phyloP scores from a whole-genome alignment of 2,113 vertebrate genomes.

The Neodon shergylaensis region DNA sequence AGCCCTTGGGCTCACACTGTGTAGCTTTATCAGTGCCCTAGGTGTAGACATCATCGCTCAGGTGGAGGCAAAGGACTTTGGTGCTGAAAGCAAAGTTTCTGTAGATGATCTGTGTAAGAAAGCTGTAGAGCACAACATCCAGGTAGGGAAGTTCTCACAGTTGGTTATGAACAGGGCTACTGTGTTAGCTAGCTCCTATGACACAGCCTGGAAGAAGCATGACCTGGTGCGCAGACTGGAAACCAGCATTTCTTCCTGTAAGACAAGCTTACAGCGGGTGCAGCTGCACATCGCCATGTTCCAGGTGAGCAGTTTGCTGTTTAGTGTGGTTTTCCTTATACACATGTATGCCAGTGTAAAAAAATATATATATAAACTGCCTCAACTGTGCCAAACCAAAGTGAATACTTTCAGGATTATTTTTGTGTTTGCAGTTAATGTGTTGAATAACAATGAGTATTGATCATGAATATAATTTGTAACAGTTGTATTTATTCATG shows the following conservation, averaged over 20 bases:
- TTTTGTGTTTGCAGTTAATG: not conserved
- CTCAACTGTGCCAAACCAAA: not conserved
- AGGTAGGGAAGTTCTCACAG: conserved; percentile 92
- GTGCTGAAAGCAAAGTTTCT: conserved; percentile 96
- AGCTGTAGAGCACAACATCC: conserved; percentile 95
- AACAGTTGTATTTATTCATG: not conserved
- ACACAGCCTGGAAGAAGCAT: conserved; percentile 98
- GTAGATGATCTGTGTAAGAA: conserved; percentile 98
- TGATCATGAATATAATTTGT: not conserved
- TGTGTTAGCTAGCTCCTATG: conserved; percentile 95
- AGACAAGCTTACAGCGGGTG: conserved; percentile 95
- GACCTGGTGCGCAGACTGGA: conserved; percentile 95
- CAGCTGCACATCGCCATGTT: conserved; percentile 98
- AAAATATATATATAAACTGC: not conserved
- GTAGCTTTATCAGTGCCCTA: conserved; percentile 95
- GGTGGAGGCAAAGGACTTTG: conserved; percentile 98
- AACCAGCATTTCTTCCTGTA: conserved; percentile 92
- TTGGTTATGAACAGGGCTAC: conserved; percentile 95
- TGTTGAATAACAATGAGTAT: not conserved
- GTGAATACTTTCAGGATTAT: not conserved
- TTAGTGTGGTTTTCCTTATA: not conserved
- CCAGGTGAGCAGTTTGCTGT: conserved; percentile 87
- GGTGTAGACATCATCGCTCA: conserved; percentile 95
- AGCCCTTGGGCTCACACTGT: conserved; percentile 93
- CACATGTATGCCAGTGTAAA: not conserved